phyloP scores from a whole-genome alignment of 2,888 invertebrate species.

The Melanargia galathea region DNA sequence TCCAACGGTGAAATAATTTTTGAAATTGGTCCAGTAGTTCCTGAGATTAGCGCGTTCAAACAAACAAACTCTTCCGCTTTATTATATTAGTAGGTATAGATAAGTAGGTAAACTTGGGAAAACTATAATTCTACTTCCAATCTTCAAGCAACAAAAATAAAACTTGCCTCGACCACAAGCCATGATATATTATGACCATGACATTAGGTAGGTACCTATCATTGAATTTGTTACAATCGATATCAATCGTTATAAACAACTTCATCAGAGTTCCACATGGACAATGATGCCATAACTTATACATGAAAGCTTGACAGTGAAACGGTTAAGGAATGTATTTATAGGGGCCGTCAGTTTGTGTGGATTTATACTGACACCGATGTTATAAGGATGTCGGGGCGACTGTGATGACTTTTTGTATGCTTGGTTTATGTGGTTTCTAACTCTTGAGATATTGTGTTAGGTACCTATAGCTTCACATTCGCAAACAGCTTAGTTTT shows the following conservation, averaged over 20 bases:
- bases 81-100: too few relatives aligned
- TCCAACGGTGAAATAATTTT: too few relatives aligned
- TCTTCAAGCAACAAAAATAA: constrained; percentile 9
- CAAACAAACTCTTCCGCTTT: too few relatives aligned
- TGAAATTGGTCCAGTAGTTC: too few relatives aligned
- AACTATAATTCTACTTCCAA: not conserved
- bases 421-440: not conserved
- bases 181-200: constrained; percentile 2
- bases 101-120: too few relatives aligned
- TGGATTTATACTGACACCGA: not conserved
- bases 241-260: not conserved
- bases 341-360: not conserved
- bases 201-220: too few relatives aligned
- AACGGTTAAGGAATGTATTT: not conserved
- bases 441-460: not conserved
- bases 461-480: too few relatives aligned
- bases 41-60: too few relatives aligned
- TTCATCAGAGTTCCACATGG: constrained; percentile 4
- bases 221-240: not conserved
- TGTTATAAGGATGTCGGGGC: not conserved
- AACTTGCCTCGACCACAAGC: not conserved
- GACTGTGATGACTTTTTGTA: not conserved
- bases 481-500: not conserved
- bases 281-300: not conserved
- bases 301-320: not conserved